These are phyloP conservation scores for Tiphia femorata DNA, from an alignment of 2,888 invertebrate genomes.

Conservation along the genomic window DNA sequence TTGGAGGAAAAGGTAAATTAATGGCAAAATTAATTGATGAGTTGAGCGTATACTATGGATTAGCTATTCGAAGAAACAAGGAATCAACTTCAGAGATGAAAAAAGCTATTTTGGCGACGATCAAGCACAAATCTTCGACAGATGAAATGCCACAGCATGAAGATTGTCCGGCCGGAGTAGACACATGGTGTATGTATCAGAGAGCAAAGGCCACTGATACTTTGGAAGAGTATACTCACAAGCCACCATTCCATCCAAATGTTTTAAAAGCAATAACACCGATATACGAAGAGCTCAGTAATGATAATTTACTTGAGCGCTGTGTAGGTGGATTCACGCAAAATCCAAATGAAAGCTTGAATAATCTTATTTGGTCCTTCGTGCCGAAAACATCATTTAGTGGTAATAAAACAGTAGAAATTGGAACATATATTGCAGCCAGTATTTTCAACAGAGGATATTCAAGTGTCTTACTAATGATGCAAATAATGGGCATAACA, in stretches of 20 bases:
- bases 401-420: conserved; percentile 17
- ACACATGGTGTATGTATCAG: conserved; percentile 39
- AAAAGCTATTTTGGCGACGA: conserved; percentile 41
- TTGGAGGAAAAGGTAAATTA: conserved; percentile 25
- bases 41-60: conserved; percentile 38
- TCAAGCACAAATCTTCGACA: conserved; percentile 35
- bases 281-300: conserved; percentile 24
- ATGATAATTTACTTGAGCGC: conserved; percentile 12
- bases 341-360: conserved; percentile 21
- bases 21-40: conserved; percentile 23
- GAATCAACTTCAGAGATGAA: conserved; percentile 26
- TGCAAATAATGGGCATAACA: conserved; percentile 13
- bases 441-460: conserved; percentile 19
- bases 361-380: conserved; percentile 15
- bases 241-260: conserved; percentile 14
- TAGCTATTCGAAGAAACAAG: conserved; percentile 42
- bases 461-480: conserved; percentile 14
- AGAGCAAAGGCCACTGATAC: conserved; percentile 15
- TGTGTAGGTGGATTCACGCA: conserved; percentile 20
- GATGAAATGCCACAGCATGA: conserved; percentile 35
- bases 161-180: conserved; percentile 33
- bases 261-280: conserved; percentile 19
- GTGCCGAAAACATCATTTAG: conserved; percentile 17
- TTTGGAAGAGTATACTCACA: conserved; percentile 15
- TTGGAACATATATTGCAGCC: conserved; percentile 12